These are phyloP conservation scores for Psephotus haematonotus DNA, from an alignment of 2,113 vertebrate genomes.

Conservation along the genomic window DNA sequence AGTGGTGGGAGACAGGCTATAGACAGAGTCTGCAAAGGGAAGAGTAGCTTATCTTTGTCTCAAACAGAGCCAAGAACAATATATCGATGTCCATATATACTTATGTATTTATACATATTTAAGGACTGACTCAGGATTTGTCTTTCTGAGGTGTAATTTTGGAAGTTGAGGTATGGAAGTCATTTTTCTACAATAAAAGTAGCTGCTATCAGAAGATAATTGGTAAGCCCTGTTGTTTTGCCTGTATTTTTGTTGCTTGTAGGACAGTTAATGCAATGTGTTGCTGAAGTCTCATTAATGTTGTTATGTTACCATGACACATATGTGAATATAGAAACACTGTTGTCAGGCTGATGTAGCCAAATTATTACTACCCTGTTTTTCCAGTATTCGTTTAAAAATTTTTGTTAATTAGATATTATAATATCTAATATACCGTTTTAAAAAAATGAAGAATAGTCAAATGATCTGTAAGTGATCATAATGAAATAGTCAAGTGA, in stretches of 20 bases:
- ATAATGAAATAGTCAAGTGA: not conserved
- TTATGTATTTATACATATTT: conserved; percentile 1
- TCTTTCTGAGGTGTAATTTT: conserved; percentile 17
- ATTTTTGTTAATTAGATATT: not conserved
- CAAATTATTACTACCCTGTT: not conserved
- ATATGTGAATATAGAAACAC: not conserved
- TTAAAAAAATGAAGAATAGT: not conserved
- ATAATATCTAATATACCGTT: not conserved
- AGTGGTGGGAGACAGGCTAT: not conserved
- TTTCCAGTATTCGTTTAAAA: not conserved
- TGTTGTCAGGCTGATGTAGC: not conserved
- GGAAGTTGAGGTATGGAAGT: not conserved
- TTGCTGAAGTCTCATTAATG: not conserved
- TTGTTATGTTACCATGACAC: not conserved
- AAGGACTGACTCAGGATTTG: not conserved
- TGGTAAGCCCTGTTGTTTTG: not conserved
- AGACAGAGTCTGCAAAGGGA: not conserved
- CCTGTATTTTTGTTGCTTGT: not conserved
- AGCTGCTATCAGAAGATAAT: not conserved
- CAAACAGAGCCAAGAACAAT: not conserved
- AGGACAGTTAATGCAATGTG: not conserved
- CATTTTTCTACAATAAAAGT: not conserved
- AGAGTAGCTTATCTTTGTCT: conserved; percentile 26
- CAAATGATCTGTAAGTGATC: not conserved
- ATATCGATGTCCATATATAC: conserved; percentile 11